Base-by-base conservation (phyloP, 1,140 invertebrate genomes). In the Nymphalis io region DNA sequence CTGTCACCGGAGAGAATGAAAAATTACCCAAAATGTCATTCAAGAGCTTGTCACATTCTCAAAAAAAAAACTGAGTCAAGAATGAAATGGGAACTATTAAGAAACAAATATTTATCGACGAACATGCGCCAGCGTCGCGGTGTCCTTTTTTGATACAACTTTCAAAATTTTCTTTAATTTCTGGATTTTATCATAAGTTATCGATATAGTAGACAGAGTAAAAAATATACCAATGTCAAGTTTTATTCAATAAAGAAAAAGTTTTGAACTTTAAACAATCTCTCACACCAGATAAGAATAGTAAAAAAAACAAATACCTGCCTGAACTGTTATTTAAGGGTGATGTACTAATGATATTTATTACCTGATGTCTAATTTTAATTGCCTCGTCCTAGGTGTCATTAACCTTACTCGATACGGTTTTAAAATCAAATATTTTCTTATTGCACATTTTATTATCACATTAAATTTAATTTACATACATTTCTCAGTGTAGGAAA, bases 11-110 rank as follows among this genome's bases (percentile, higher is more conserved):
- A 33, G 59, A 68, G 33, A 42, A 55, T 68, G 66, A 62, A 61
- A 61, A 57, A 68, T 68, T 57, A 68, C 44, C 38, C 8, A 44
- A 68, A 68, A 39, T 44, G 66, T 61, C 66, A 60, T 38, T 61
- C 59, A 68, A 40, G 48, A 44, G 5, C 21, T 13, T 27, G 48
- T 53, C 48, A 53, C 18, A 12, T 53, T 12, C 40, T 44, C 5
- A 44, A 44, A n/a, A 53, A 10, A 21, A 53, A 20, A 53, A 21
- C 15, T 53, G 20, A 53, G 10, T 21, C 48, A 1, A 20, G 3
- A 6, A 1, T 3, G n/a, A 48, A n/a, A 48, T 13, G 11, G 13
- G 12, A 42, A 13, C 12, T 8, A 33, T 33, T 33, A 33, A 44
- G n/a, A 44, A 44, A 44, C 40, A 44, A 44, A 44, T 44, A n/a